Evolutionary conservation across 2,888 invertebrate genomes (phyloP), one percentile per base, ranked within the genome.

Genomic region (Frankliniella intonsa): DNA sequence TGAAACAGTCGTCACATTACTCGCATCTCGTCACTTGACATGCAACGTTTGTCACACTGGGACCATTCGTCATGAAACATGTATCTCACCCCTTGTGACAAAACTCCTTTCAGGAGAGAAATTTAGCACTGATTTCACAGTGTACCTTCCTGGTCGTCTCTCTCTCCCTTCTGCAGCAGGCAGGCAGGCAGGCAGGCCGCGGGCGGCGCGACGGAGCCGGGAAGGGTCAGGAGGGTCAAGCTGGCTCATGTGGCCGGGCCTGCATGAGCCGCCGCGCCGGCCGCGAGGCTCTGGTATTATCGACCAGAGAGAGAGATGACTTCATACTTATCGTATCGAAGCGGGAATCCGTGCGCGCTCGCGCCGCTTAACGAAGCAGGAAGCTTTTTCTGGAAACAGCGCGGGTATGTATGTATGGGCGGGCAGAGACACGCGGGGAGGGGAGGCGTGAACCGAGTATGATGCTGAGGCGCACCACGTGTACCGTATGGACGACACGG

Each of bases 211-310:
- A 62, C 62, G 62, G 62, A 62, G n/a, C 62, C 38, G n/a, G 69
- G 22, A 25, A 76, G 69, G 69, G 69, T 76, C 69, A 76, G 12
- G 22, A 76, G 69, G 69, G 22, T 76, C 69, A 76, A 76, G 25
- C 69, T 55, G 69, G 69, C 69, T 62, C 62, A 38, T 38, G 38
- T 38, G 38, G 38, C 17, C 62, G n/a, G n/a, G 55, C 17, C 62
- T 62, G 62, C 62, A 17, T 2, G 14, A 55, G 62, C 62, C 62
- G n/a, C 62, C 62, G 17, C 8, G 17, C 19, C 62, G 3, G 38
- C 38, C 38, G 38, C 38, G 38, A 38, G 38, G 38, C 38, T 2
- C 38, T 3, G 38, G 38, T 38, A 38, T 38, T 38, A 38, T 38
- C 38, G 38, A 38, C 38, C 38, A 38, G 38, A 5, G 25, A 76